Percentiles rank a stretch among this genome's conserved stretches.
Evolutionary conservation across 2,888 invertebrate genomes (phyloP).

Genomic region (Arrhopalites spinosus): DNA sequence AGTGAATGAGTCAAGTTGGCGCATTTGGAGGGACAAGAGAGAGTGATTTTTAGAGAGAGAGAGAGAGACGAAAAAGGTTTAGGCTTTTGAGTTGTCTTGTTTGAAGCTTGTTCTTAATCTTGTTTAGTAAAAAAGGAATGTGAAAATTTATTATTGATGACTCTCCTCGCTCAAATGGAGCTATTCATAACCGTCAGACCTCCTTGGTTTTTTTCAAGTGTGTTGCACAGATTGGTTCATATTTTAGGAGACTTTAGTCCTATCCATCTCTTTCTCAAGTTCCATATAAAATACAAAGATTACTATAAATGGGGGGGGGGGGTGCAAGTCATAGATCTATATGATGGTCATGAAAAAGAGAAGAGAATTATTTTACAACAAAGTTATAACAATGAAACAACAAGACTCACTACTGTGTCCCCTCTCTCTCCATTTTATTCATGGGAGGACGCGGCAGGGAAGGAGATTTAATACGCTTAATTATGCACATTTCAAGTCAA

Average conservation of each 20-base stretch:
- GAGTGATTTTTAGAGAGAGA: no score
- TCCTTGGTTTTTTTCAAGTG: slow-evolving; percentile 18
- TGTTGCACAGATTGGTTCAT: slow-evolving; percentile 35
- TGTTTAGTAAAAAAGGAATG: not conserved
- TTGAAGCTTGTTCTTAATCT: no score
- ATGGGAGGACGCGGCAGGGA: not conserved
- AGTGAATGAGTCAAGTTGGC: no score
- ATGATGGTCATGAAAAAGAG: no score
- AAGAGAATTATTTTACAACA: no score
- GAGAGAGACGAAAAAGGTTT: not conserved
- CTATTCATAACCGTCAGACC: slow-evolving; percentile 43
- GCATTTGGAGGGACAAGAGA: no score
- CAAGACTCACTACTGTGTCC: no score
- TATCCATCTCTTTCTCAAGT: not conserved
- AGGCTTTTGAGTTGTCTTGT: not conserved
- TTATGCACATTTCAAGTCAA: slow-evolving; percentile 11
- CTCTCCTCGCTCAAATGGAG: slow-evolving; percentile 34
- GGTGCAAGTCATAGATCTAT: no score
- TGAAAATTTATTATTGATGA: slow-evolving; percentile 42
- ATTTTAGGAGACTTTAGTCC: slow-evolving; percentile 21
- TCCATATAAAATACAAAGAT: no score
- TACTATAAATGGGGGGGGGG: no score
- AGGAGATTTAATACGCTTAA: slow-evolving; percentile 23
- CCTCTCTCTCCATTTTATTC: no score
- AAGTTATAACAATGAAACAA: no score